Conservation (phyloP, 1,140 invertebrate genomes). For the Lamellibrachia luymesi region DNA sequence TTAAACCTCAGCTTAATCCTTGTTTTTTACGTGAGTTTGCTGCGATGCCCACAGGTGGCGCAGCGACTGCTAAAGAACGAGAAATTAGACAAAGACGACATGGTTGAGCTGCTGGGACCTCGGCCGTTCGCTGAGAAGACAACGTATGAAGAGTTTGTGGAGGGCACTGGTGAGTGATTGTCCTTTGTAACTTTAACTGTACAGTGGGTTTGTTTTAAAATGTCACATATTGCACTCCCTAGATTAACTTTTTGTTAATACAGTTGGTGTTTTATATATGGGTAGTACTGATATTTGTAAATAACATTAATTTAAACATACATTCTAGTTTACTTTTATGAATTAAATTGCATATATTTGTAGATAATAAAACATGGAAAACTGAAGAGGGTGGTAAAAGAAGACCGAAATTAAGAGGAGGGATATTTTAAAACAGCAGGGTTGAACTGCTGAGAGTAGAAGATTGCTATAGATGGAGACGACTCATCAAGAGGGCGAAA, state of each 20-base stretch:
- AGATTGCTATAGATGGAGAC: too few species aligned
- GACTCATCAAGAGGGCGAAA: too few species aligned
- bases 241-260: neutral
- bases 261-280: too few species aligned
- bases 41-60: constrained; percentile 71
- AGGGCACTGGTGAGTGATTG: constrained; percentile 78
- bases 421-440: too few species aligned
- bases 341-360: too few species aligned
- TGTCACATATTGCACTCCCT: neutral
- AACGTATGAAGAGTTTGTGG: constrained; percentile 99
- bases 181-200: neutral
- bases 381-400: too few species aligned
- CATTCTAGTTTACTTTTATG: too few species aligned
- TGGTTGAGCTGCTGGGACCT: constrained; percentile 93
- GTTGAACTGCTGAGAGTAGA: too few species aligned
- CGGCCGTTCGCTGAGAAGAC: constrained; percentile 98
- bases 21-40: neutral
- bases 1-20: neutral
- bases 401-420: too few species aligned
- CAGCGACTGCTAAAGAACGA: constrained; percentile 90
- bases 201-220: neutral
- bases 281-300: too few species aligned
- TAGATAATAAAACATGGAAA: too few species aligned
- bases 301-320: too few species aligned
- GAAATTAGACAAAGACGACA: constrained; percentile 92